These are phyloP conservation scores for Pollicipes pollicipes DNA, from an alignment of 1,140 invertebrate genomes.

Conservation along the genomic window DNA sequence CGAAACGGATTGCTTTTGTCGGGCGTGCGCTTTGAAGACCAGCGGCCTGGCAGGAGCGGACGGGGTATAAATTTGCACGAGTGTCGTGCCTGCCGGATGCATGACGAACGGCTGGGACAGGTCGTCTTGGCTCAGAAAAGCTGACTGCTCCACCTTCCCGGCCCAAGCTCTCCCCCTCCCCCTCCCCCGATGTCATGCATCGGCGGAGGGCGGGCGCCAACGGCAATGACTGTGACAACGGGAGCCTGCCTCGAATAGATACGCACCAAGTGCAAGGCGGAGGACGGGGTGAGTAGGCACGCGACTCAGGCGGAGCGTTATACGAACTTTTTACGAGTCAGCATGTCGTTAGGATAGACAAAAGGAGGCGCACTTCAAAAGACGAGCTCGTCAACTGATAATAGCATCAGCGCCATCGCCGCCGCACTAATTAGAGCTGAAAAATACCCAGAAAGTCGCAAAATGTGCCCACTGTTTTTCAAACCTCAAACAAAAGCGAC, in stretches of 20 bases:
- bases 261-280: too few species aligned
- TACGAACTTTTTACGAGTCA: too few species aligned
- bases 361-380: neutral
- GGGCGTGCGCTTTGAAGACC: neutral
- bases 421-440: neutral
- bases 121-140: too few species aligned
- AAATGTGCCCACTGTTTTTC: neutral
- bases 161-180: too few species aligned
- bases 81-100: neutral
- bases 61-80: neutral
- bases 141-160: too few species aligned
- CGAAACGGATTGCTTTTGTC: neutral
- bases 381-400: neutral
- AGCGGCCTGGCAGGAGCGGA: neutral
- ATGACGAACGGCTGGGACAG: neutral
- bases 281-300: too few species aligned
- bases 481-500: neutral
- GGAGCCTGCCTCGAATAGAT: too few species aligned
- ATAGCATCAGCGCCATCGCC: neutral
- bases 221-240: too few species aligned
- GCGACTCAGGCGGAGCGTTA: too few species aligned
- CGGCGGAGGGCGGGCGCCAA: too few species aligned
- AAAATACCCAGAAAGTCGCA: neutral
- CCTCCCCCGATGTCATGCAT: too few species aligned
- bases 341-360: neutral